Evolutionary conservation across 2,113 vertebrate species (phyloP).

Genomic region (Apteryx owenii): DNA sequence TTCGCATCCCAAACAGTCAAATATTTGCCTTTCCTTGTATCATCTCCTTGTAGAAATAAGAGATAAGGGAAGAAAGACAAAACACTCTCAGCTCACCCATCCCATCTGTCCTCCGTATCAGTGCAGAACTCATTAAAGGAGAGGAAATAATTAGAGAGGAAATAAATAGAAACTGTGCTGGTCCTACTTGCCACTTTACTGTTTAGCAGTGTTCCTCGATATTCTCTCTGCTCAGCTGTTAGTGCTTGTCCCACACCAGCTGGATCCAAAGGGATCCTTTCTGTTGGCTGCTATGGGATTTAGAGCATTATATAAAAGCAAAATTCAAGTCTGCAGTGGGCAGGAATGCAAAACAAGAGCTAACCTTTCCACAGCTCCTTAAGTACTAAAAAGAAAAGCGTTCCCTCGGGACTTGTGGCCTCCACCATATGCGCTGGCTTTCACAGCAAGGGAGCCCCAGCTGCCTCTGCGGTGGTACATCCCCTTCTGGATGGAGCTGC

Average conservation of each 20-base stretch:
- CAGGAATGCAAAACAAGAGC: not conserved
- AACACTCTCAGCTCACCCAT: not conserved
- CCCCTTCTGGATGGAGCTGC: not conserved
- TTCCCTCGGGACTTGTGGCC: not conserved
- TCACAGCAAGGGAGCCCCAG: not conserved
- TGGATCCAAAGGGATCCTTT: not conserved
- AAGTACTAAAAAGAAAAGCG: not conserved
- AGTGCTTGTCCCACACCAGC: not conserved
- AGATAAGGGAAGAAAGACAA: not conserved
- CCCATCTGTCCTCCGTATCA: not conserved
- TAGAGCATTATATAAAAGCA: not conserved
- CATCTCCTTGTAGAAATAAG: not conserved
- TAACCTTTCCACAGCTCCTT: not conserved
- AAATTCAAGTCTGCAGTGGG: not conserved
- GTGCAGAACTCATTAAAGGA: not conserved
- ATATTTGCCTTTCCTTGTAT: slow-evolving; percentile 21
- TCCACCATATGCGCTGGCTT: not conserved
- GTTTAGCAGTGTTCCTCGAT: not conserved
- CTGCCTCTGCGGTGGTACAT: not conserved
- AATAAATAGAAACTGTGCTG: not conserved
- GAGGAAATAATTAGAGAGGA: not conserved
- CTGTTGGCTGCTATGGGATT: not conserved
- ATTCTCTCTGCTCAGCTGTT: not conserved
- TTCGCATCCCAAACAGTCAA: not conserved
- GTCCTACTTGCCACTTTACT: not conserved